Evolutionary conservation across 2,888 invertebrate genomes (phyloP), one percentile per base, ranked within the genome.

Genomic region (Meghimatium bilineatum): DNA sequence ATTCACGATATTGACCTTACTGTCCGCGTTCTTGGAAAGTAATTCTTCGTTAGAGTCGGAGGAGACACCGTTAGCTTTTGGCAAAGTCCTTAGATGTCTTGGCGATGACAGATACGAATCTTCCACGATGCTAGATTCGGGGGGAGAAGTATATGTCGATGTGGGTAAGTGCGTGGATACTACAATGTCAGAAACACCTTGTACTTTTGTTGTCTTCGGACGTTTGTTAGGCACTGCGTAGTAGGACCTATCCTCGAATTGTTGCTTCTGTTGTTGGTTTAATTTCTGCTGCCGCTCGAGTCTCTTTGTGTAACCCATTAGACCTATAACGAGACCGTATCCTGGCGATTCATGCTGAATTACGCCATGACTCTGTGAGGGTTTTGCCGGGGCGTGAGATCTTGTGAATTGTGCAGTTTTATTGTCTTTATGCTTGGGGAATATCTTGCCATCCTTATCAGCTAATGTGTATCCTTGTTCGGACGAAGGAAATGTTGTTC

Each of bases 401-500:
- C 23, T 67, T 10, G 67, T 34, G n/a, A 23, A 2, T 2, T 56
- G 17, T 23, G 56, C 17, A 56, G 10, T 17, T 3, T 56, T 56
- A 23, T 56, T 3, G 20, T 17, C 56, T 23, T 17, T 23, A 20
- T 56, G 20, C 20, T 17, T 17, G 56, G 20, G 2, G 8, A 20
- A 23, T 56, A 3, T 56, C 56, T 56, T 56, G 17, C 20, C 23
- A 56, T 17, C 17, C 2, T 8, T 14, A 34, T 67, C 34, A 3
- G 5, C 67, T 38, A 12, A 38, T 38, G 38, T 38, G 38, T 38
- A 38, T 10, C 3, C 26, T 36, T 26, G 26, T 71, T 71, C 38
- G 3, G 38, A 38, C 20, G 71, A 71, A 26, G 71, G 71, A 38
- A 71, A 71, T 26, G 71, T 38, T 71, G 71, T 71, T 71, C 38